These are phyloP conservation scores for Manduca sexta DNA, from an alignment of 1,140 invertebrate genomes.

Conservation along the genomic window DNA sequence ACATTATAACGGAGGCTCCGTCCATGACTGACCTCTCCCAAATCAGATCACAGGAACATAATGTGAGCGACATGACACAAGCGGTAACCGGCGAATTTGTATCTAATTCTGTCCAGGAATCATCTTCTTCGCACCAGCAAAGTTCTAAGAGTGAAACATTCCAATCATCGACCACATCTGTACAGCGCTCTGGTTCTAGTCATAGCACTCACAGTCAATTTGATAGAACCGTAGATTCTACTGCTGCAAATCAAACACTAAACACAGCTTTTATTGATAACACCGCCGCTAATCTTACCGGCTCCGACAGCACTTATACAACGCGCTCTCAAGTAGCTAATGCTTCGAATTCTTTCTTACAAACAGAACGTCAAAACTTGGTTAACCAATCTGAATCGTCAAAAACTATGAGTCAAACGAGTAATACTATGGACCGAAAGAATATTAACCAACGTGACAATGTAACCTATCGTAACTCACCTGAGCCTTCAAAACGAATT, in stretches of 20 bases:
- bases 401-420: slow-evolving; percentile 20
- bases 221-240: slow-evolving; percentile 18
- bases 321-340: slow-evolving; percentile 50
- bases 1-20: slow-evolving; percentile 71
- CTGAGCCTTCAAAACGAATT: slow-evolving; percentile 34
- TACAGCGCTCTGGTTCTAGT: slow-evolving; percentile 57
- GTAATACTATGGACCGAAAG: slow-evolving; percentile 23
- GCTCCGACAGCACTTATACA: slow-evolving; percentile 29
- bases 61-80: slow-evolving; percentile 65
- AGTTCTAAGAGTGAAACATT: slow-evolving; percentile 60
- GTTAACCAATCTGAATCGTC: slow-evolving; percentile 31
- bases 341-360: slow-evolving; percentile 59
- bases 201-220: slow-evolving; percentile 37
- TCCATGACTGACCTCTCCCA: slow-evolving; percentile 63
- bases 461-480: slow-evolving; percentile 34
- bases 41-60: slow-evolving; percentile 45
- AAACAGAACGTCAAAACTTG: slow-evolving; percentile 58
- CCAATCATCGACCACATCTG: slow-evolving; percentile 57
- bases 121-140: slow-evolving; percentile 58
- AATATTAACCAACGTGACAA: slow-evolving; percentile 47
- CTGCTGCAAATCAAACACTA: slow-evolving; percentile 48
- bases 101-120: slow-evolving; percentile 53
- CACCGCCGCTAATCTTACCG: slow-evolving; percentile 24
- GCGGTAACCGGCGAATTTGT: slow-evolving; percentile 62
- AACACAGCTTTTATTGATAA: slow-evolving; percentile 68